Evolutionary conservation across 2,888 invertebrate species (phyloP), one percentile per base, ranked within the genome.

Genomic region (Euspilapteryx auroguttella): DNA sequence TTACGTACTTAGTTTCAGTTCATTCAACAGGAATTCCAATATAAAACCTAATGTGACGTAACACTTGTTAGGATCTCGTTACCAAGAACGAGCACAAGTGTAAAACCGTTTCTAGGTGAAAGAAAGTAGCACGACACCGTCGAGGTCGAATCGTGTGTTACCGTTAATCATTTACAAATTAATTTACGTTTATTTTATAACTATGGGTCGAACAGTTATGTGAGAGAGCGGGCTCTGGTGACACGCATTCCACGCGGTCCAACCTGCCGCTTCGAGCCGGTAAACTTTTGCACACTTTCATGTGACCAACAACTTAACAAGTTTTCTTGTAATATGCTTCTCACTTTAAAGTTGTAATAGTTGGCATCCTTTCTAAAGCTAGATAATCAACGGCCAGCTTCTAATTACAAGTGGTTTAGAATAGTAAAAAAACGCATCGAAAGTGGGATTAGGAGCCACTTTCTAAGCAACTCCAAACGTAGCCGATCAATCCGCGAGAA

Each of bases 401-500:
- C n/a, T n/a, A n/a, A n/a, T n/a, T n/a, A n/a, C n/a, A n/a, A n/a
- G n/a, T n/a, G n/a, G n/a, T n/a, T n/a, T n/a, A n/a, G n/a, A n/a
- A n/a, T n/a, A n/a, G n/a, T n/a, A n/a, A 57, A 56, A 59, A 58
- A 63, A 59, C 55, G 52, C 55, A 49, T 40, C 48, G 42, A 44
- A 43, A 49, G 44, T 47, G 42, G 47, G 47, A 47, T 45, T 42
- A 48, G 55, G 46, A 52, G 51, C 65, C 45, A 61, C 73, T 73
- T 73, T 71, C 71, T 63, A 66, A 59, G 54, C 59, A 51, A 53
- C 48, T 58, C 57, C 52, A 55, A 62, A 56, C 55, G 49, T 54
- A 50, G 52, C 53, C 61, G 52, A 69, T 71, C 66, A 66, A 59
- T 68, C 57, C 56, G 53, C 61, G 59, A 54, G 63, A 62, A 61